Conservation (phyloP, 2,797 vertebrate genomes). For the Serranus cabrilla region DNA sequence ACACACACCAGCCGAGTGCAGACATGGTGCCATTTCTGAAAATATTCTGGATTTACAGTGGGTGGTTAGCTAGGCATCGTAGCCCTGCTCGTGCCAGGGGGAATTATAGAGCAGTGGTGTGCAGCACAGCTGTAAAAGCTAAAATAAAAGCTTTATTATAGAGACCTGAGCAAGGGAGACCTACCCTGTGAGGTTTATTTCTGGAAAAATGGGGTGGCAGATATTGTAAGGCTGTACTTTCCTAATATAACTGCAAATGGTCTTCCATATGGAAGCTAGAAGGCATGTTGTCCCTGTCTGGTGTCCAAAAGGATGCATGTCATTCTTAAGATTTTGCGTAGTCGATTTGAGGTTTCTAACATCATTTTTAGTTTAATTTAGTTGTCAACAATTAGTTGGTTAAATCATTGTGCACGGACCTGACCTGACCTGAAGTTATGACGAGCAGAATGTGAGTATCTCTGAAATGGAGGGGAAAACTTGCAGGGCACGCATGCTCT, state of each 20-base stretch:
- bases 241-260: constrained; percentile 3
- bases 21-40: constrained; percentile 30
- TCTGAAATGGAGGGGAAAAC: too few relatives aligned
- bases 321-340: not conserved
- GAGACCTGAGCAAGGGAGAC: constrained; percentile 64
- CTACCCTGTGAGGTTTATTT: constrained; percentile 50
- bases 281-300: not conserved
- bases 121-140: constrained; percentile 73
- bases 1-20: constrained; percentile 12
- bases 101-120: constrained; percentile 77
- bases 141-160: constrained; percentile 76
- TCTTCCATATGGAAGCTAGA: constrained; percentile 18
- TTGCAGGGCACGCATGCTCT: too few relatives aligned
- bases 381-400: too few relatives aligned
- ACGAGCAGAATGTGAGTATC: too few relatives aligned
- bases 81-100: constrained; percentile 55
- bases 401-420: too few relatives aligned
- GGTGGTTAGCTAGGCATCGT: constrained; percentile 50
- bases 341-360: too few relatives aligned
- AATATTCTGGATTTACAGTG: constrained; percentile 51
- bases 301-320: too few relatives aligned
- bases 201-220: constrained; percentile 39
- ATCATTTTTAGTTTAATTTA: too few relatives aligned
- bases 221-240: constrained; percentile 28
- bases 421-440: too few relatives aligned